Percentiles rank a stretch among this genome's conserved stretches.
Evolutionary conservation across 2,113 vertebrate genomes (phyloP).

Genomic region (Bolborhynchus lineola): DNA sequence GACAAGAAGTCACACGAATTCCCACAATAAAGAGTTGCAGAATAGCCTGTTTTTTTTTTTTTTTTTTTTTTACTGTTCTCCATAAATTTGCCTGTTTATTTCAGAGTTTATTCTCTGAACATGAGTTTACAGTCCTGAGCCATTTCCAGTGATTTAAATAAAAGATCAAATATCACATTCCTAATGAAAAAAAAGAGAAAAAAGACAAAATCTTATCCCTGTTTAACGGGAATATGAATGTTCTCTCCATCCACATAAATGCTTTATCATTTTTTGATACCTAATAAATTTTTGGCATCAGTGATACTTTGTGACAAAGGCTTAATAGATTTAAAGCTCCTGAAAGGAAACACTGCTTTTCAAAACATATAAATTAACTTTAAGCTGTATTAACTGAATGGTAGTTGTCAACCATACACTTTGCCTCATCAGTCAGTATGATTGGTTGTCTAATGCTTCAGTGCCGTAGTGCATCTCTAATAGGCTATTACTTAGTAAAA

Average conservation of each 20-base stretch:
- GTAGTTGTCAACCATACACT: background rate
- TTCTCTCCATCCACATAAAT: background rate
- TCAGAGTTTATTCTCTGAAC: background rate
- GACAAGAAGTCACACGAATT: background rate
- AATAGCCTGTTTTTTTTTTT: background rate
- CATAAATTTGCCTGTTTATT: background rate
- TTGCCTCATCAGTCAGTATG: conserved; percentile 7
- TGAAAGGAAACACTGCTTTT: conserved; percentile 27
- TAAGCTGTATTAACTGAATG: conserved; percentile 17
- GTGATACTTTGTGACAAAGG: background rate
- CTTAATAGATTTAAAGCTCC: conserved; percentile 34
- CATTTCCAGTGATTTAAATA: background rate
- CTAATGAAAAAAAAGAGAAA: background rate
- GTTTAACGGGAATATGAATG: background rate
- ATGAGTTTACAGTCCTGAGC: background rate
- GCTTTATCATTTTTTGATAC: background rate
- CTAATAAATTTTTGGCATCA: background rate
- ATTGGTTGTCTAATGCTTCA: conserved; percentile 9
- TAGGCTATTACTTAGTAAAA: conserved; percentile 8
- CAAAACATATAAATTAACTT: conserved; percentile 20
- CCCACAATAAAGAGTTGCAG: background rate
- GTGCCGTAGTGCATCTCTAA: background rate
- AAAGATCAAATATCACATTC: background rate
- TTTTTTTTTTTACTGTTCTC: background rate
- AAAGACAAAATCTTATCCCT: background rate